A percentile compares a stretch with the other conserved stretches of the same genome.
phyloP scores from a whole-genome alignment of 2,113 vertebrate genomes.

The Onychorhynchus coronatus region DNA sequence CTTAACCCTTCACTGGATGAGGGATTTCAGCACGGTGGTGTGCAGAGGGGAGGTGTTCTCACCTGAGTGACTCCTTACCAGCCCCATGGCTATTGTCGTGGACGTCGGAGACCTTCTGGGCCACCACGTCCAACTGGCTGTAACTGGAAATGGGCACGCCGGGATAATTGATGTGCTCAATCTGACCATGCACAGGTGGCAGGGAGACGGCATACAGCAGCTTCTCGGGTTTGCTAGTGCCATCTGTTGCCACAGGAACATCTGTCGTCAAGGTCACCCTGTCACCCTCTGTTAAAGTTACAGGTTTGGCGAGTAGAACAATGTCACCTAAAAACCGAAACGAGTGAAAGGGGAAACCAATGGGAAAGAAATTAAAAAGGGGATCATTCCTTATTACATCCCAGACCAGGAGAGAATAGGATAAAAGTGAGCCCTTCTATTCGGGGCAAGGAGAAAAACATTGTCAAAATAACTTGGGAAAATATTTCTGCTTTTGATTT shows the following conservation, averaged over 20 bases:
- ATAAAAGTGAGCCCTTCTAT: neutral
- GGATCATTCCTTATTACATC: neutral
- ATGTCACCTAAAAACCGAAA: slow-evolving; percentile 80
- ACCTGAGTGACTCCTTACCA: slow-evolving; percentile 82
- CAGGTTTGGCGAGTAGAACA: slow-evolving; percentile 82
- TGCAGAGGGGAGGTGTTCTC: slow-evolving; percentile 42
- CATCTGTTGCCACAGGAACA: slow-evolving; percentile 90
- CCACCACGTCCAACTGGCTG: slow-evolving; percentile 89
- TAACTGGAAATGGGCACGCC: slow-evolving; percentile 79
- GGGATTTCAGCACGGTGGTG: neutral
- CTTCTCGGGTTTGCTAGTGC: slow-evolving; percentile 84
- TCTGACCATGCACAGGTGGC: slow-evolving; percentile 86
- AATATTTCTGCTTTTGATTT: neutral
- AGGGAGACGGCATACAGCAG: slow-evolving; percentile 84
- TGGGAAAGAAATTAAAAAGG: neutral
- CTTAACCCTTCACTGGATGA: slow-evolving; percentile 5
- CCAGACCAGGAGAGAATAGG: neutral
- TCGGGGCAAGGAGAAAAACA: neutral
- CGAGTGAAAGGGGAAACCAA: neutral
- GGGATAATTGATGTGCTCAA: slow-evolving; percentile 85
- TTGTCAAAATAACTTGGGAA: neutral
- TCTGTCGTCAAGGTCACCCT: slow-evolving; percentile 91
- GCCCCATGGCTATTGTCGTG: slow-evolving; percentile 82
- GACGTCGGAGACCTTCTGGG: slow-evolving; percentile 81
- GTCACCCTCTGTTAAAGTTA: slow-evolving; percentile 90